These are phyloP conservation scores for Xanthia icteritia DNA, from an alignment of 2,888 invertebrate species.

Conservation along the genomic window DNA sequence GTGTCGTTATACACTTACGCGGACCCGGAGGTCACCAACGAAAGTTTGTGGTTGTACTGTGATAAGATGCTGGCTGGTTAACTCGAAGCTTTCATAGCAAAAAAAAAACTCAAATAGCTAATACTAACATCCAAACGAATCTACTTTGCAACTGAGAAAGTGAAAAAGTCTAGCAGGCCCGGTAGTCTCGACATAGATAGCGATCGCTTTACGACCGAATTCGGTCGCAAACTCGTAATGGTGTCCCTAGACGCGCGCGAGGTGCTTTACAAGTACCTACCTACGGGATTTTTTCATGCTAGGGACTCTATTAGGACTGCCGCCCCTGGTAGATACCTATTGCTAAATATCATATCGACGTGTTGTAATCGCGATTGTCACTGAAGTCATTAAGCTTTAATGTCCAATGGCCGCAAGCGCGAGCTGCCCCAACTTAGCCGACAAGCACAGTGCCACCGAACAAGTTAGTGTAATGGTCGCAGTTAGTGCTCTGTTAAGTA, in stretches of 20 bases:
- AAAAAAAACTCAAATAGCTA: not conserved
- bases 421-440: slow-evolving; percentile 57
- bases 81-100: no score
- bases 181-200: no score
- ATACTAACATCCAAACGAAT: not conserved
- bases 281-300: no score
- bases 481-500: slow-evolving; percentile 30
- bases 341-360: slow-evolving; percentile 34
- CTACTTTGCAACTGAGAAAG: not conserved
- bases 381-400: slow-evolving; percentile 63
- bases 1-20: not conserved
- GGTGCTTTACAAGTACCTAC: no score
- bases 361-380: slow-evolving; percentile 63
- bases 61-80: not conserved
- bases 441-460: slow-evolving; percentile 45
- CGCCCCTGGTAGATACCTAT: not conserved
- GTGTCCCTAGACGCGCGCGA: no score
- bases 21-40: not conserved
- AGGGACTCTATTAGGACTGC: no score
- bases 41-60: slow-evolving; percentile 1
- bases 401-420: slow-evolving; percentile 63
- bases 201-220: no score
- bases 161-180: not conserved
- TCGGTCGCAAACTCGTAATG: no score
- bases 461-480: slow-evolving; percentile 39